phyloP scores from a whole-genome alignment of 2,888 invertebrate species.

The Scaptomyza parva region DNA sequence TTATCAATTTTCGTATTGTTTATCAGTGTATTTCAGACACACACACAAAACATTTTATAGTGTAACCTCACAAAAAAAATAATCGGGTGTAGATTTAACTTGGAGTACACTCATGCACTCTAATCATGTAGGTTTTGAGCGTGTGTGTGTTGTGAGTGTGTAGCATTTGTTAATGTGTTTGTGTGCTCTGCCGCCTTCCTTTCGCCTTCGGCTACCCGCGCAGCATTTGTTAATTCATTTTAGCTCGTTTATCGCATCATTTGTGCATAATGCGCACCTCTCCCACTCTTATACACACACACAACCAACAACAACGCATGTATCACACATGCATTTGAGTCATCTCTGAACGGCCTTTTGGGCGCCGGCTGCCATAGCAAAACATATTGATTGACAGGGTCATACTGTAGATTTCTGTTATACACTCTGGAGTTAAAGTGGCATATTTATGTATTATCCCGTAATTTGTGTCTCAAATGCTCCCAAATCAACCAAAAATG shows the following conservation, averaged over 20 bases:
- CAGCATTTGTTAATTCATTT: conserved; percentile 60
- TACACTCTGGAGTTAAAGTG: conserved; percentile 27
- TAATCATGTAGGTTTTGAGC: conserved; percentile 19
- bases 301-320: not conserved
- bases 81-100: conserved; percentile 60
- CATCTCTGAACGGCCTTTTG: conserved; percentile 40
- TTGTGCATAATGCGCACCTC: conserved; percentile 53
- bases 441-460: conserved; percentile 24
- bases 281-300: not conserved
- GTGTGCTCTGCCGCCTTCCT: conserved; percentile 8
- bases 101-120: conserved; percentile 49
- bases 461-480: conserved; percentile 51
- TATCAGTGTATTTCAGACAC: conserved; percentile 44
- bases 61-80: conserved; percentile 24
- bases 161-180: conserved; percentile 21
- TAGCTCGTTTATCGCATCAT: conserved; percentile 66
- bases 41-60: not conserved
- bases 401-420: conserved; percentile 34
- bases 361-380: conserved; percentile 1
- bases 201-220: conserved; percentile 12
- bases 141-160: conserved; percentile 1
- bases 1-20: conserved; percentile 50
- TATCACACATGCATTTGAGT: conserved; percentile 52
- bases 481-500: conserved; percentile 24
- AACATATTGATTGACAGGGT: conserved; percentile 45